A percentile compares a stretch with the other conserved stretches of the same genome.
Evolutionary conservation across 1,140 invertebrate species (phyloP).

Genomic region (Wasmannia auropunctata): DNA sequence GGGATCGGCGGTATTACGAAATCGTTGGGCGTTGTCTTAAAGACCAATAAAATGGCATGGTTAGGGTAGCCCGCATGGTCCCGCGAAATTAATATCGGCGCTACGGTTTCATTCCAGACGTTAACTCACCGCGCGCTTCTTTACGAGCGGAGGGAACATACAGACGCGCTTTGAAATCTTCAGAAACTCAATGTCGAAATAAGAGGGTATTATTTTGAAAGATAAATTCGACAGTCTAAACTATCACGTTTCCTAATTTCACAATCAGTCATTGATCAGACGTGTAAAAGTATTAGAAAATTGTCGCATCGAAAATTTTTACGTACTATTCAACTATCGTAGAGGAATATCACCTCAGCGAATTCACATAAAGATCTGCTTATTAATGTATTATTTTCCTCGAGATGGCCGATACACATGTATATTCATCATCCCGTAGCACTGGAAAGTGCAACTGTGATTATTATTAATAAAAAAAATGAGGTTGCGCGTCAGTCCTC

Average conservation of each 20-base stretch:
- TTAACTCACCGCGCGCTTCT: constrained; percentile 48
- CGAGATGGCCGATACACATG: background rate
- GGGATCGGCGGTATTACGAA: constrained; percentile 64
- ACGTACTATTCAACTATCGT: background rate
- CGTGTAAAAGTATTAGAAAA: background rate
- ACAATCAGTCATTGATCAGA: background rate
- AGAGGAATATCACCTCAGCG: background rate
- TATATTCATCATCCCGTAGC: background rate
- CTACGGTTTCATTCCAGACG: constrained; percentile 53
- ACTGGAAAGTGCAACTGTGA: constrained; percentile 7
- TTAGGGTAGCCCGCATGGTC: constrained; percentile 19
- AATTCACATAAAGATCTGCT: background rate
- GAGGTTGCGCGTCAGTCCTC: constrained; percentile 4
- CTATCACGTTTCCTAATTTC: background rate
- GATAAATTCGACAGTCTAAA: background rate
- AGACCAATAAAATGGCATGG: constrained; percentile 65
- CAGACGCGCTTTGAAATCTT: background rate
- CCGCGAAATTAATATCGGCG: constrained; percentile 68
- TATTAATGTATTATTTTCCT: constrained; percentile 4
- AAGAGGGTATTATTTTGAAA: background rate
- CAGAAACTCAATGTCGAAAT: background rate
- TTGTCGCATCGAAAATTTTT: background rate
- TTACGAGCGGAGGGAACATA: constrained; percentile 40
- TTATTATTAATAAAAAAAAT: constrained; percentile 38
- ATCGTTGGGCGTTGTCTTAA: constrained; percentile 67